phyloP scores from a whole-genome alignment of 2,113 vertebrate species.

The Vimba vimba region DNA sequence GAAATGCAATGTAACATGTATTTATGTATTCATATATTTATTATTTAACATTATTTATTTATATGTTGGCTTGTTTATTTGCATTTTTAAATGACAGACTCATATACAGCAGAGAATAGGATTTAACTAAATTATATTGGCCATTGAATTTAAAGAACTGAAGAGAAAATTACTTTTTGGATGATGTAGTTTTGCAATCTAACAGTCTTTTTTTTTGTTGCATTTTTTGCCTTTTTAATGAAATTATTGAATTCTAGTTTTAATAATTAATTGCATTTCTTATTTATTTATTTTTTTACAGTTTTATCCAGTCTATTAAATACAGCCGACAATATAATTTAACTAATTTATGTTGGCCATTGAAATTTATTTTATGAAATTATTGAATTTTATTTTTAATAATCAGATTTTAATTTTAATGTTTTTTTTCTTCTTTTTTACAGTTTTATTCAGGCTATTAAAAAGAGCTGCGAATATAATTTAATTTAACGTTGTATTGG shows the following conservation, averaged over 20 bases:
- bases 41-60: too few relatives aligned
- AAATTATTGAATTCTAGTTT: background rate
- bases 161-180: background rate
- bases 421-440: too few relatives aligned
- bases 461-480: background rate
- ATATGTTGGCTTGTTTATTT: background rate
- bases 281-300: too few relatives aligned
- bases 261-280: too few relatives aligned
- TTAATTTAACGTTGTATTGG: too few relatives aligned
- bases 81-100: background rate
- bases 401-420: background rate
- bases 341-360: too few relatives aligned
- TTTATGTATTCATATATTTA: too few relatives aligned
- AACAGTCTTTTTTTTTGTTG: background rate
- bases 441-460: background rate
- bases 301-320: too few relatives aligned
- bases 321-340: too few relatives aligned
- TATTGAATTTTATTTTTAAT: too few relatives aligned
- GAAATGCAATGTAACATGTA: too few relatives aligned
- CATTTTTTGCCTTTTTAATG: background rate
- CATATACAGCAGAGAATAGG: background rate
- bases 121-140: background rate
- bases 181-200: background rate
- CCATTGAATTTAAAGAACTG: background rate
- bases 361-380: too few relatives aligned